A percentile compares a stretch with the other conserved stretches of the same genome.
Evolutionary conservation across 2,888 invertebrate genomes (phyloP).

Genomic region (Tachystola acroxantha): DNA sequence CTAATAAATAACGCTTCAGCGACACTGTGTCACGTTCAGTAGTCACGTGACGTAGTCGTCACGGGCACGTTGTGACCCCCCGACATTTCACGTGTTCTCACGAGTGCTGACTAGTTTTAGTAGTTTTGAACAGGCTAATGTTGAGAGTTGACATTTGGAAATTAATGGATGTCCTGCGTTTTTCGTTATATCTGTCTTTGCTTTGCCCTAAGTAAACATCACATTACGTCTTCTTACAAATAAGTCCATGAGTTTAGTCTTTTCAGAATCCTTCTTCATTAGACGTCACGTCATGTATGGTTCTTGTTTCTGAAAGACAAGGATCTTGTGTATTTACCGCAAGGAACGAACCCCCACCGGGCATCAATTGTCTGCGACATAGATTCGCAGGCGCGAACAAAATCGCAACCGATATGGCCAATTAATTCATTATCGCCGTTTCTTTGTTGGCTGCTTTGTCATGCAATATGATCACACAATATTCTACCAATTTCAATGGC

Average conservation of each 20-base stretch:
- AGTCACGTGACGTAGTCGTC: neutral
- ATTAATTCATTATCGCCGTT: slow-evolving; percentile 1
- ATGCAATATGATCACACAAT: too few species aligned
- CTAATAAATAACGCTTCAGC: neutral
- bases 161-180: too few species aligned
- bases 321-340: neutral
- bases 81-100: neutral
- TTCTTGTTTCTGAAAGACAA: too few species aligned
- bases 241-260: too few species aligned
- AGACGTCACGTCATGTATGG: too few species aligned
- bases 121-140: neutral
- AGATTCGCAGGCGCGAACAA: neutral
- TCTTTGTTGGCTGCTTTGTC: neutral
- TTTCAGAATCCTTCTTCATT: too few species aligned
- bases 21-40: neutral
- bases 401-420: neutral
- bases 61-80: neutral
- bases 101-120: neutral
- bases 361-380: neutral
- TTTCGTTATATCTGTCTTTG: too few species aligned
- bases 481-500: too few species aligned
- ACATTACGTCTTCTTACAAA: too few species aligned
- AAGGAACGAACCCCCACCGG: neutral
- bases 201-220: too few species aligned
- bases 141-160: too few species aligned